Evolutionary conservation across 30 jellyfish, hydroid and myxozoan genomes (phyloP).

Genomic region (Turritopsis rubra): DNA sequence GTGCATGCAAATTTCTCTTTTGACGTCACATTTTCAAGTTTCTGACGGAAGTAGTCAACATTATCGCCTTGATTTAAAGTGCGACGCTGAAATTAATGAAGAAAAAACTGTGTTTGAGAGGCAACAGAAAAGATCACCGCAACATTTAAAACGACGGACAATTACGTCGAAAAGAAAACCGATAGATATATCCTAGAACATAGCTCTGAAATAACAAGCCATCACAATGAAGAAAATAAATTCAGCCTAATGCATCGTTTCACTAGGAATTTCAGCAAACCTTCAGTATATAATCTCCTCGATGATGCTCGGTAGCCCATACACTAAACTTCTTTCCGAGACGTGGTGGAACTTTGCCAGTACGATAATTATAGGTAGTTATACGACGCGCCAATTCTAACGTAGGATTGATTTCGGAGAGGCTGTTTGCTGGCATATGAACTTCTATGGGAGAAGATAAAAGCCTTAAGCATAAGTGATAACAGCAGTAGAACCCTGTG

Average conservation of each 20-base stretch:
- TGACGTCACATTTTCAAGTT: background rate
- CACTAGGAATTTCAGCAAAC: no score
- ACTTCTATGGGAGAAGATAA: background rate
- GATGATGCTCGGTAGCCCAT: background rate
- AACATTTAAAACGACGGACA: no score
- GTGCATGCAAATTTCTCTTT: background rate
- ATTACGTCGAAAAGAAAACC: no score
- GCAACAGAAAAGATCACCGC: no score
- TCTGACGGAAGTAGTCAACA: background rate
- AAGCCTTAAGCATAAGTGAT: background rate
- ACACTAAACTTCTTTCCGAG: conserved; percentile 1
- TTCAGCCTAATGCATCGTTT: no score
- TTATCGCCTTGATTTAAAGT: background rate
- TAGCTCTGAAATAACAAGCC: no score
- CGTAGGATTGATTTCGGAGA: conserved; percentile 10
- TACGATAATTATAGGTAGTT: conserved; percentile 16
- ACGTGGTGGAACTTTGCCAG: conserved; percentile 15
- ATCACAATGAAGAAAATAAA: no score
- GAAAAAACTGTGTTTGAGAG: no score
- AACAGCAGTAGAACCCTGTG: no score
- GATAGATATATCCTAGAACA: no score
- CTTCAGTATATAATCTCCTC: background rate
- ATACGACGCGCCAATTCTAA: conserved; percentile 19
- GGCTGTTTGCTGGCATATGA: conserved; percentile 14
- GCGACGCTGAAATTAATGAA: background rate